These are phyloP conservation scores for Helostoma temminkii DNA, from an alignment of 2,797 vertebrate species.

Conservation along the genomic window DNA sequence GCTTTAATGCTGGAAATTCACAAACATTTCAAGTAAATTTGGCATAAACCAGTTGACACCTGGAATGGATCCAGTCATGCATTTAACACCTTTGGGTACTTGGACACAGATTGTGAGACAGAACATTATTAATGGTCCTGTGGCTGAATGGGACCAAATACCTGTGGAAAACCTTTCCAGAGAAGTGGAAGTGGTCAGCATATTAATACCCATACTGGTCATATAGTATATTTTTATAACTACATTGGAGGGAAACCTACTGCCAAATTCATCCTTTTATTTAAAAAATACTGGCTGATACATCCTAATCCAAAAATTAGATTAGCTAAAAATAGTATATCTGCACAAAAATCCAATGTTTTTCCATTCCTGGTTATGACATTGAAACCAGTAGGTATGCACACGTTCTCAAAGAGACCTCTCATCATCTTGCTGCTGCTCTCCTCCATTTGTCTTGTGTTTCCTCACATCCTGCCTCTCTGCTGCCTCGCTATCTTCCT, in stretches of 20 bases:
- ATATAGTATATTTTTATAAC: not conserved
- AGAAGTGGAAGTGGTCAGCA: not conserved
- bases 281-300: not conserved
- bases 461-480: conserved; percentile 32
- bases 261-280: not conserved
- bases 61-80: not conserved
- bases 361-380: not conserved
- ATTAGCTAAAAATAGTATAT: not conserved
- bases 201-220: not conserved
- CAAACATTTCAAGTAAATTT: not conserved
- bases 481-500: conserved; percentile 43
- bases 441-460: conserved; percentile 32
- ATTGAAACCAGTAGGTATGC: not conserved
- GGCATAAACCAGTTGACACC: not conserved
- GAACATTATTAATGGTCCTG: not conserved
- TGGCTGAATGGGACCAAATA: conserved; percentile 16
- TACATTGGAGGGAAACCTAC: not conserved
- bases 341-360: not conserved
- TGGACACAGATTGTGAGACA: not conserved
- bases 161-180: not conserved
- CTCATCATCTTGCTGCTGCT: conserved; percentile 6
- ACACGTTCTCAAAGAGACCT: conserved; percentile 19
- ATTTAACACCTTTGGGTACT: not conserved
- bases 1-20: not conserved
- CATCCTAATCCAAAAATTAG: not conserved